Evolutionary conservation across 2,113 vertebrate species (phyloP).

Genomic region (Monopterus albus): DNA sequence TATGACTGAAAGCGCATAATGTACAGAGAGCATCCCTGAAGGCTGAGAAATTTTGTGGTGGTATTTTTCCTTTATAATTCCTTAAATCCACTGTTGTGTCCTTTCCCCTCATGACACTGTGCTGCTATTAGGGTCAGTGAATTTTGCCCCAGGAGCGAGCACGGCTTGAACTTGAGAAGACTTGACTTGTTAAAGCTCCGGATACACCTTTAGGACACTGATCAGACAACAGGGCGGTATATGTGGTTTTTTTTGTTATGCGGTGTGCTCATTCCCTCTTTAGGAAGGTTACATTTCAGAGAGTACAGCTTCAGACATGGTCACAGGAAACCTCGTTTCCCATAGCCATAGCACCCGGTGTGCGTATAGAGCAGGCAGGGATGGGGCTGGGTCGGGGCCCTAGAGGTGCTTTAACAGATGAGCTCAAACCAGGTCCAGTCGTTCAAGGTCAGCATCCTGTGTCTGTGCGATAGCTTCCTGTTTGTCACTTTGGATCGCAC

Average conservation of each 20-base stretch:
- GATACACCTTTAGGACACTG: conserved; percentile 3
- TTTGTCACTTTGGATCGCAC: conserved; percentile 63
- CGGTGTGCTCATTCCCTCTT: conserved; percentile 4
- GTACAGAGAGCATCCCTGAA: not conserved
- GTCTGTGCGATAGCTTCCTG: conserved; percentile 65
- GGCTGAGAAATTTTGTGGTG: not conserved
- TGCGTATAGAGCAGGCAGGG: not conserved
- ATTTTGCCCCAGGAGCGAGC: conserved; percentile 10
- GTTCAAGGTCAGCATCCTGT: conserved; percentile 62
- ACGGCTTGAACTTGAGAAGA: conserved; percentile 22
- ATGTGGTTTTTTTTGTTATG: conserved; percentile 19
- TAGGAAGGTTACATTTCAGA: conserved; percentile 13
- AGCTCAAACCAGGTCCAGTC: conserved; percentile 14
- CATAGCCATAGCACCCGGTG: not conserved
- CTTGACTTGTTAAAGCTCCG: conserved; percentile 32
- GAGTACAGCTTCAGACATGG: conserved; percentile 1
- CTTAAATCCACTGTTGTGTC: not conserved
- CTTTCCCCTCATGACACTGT: conserved; percentile 6
- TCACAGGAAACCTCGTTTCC: too few species aligned
- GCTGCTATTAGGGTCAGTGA: not conserved
- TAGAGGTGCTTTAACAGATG: conserved; percentile 48
- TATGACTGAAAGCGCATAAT: not conserved
- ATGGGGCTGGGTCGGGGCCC: not conserved
- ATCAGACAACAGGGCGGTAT: not conserved
- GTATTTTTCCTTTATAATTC: too few species aligned